Conservation (phyloP, 1,140 invertebrate genomes). For the Drosophila rhopaloa region DNA sequence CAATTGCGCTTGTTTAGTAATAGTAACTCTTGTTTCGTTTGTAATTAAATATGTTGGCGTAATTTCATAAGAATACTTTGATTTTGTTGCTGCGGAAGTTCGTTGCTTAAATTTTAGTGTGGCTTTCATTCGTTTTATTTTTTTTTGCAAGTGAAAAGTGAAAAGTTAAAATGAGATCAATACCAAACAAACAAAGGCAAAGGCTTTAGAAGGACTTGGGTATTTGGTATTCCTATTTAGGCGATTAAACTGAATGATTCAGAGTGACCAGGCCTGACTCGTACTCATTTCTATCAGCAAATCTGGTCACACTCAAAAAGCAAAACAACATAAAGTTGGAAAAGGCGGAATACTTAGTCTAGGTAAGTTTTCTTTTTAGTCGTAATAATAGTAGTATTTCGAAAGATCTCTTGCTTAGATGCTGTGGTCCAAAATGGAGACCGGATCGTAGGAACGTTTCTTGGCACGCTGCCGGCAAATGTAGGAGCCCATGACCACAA, state of each 20-base stretch:
- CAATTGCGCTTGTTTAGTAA: slow-evolving; percentile 37
- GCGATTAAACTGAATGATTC: slow-evolving; percentile 10
- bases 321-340: background rate
- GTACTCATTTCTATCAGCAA: background rate
- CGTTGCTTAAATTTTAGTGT: slow-evolving; percentile 38
- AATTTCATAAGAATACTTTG: slow-evolving; percentile 80
- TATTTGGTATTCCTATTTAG: slow-evolving; percentile 28
- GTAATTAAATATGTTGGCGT: slow-evolving; percentile 47
- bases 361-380: slow-evolving; percentile 20
- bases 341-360: slow-evolving; percentile 26
- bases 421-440: slow-evolving; percentile 78
- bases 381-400: slow-evolving; percentile 34
- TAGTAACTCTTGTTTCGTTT: slow-evolving; percentile 53
- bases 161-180: slow-evolving; percentile 79
- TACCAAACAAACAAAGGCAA: slow-evolving; percentile 62
- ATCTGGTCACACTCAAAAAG: slow-evolving; percentile 21
- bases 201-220: slow-evolving; percentile 9
- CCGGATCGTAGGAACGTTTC: slow-evolving; percentile 79
- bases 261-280: slow-evolving; percentile 4
- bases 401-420: slow-evolving; percentile 55
- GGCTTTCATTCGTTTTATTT: slow-evolving; percentile 27
- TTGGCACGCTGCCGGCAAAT: slow-evolving; percentile 64
- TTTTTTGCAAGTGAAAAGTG: slow-evolving; percentile 58
- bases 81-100: slow-evolving; percentile 69
- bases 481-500: slow-evolving; percentile 20